These are phyloP conservation scores for Pithys albifrons DNA, from an alignment of 2,113 vertebrate genomes.

Conservation along the genomic window DNA sequence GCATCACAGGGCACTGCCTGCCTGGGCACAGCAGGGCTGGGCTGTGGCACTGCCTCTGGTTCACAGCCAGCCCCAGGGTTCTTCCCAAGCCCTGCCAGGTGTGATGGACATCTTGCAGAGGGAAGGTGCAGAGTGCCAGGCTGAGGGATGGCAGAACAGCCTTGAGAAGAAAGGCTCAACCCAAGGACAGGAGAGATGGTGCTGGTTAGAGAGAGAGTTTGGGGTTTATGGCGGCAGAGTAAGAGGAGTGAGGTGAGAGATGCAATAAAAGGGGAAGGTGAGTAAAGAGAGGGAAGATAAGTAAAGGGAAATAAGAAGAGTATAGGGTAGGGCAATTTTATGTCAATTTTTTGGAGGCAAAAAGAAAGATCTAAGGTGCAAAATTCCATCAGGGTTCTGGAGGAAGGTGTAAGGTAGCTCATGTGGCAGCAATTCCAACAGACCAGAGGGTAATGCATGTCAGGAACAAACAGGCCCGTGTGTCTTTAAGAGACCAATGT, in stretches of 20 bases:
- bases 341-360: not conserved
- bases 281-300: not conserved
- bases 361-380: not conserved
- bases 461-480: not conserved
- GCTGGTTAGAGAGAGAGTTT: not conserved
- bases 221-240: not conserved
- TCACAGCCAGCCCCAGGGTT: not conserved
- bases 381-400: not conserved
- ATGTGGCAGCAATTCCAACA: not conserved
- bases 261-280: not conserved
- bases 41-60: not conserved
- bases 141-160: not conserved
- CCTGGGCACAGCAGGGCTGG: not conserved
- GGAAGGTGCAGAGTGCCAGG: not conserved
- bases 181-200: not conserved
- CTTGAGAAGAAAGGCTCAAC: not conserved
- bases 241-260: not conserved
- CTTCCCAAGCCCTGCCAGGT: not conserved
- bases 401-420: not conserved
- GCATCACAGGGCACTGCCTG: not conserved
- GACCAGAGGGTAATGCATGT: not conserved
- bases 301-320: not conserved
- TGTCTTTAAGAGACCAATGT: slow-evolving; percentile 55
- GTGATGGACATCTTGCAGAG: not conserved
- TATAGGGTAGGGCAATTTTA: not conserved